Conservation (phyloP, 1,140 invertebrate species). For the Acarapis woodi region DNA sequence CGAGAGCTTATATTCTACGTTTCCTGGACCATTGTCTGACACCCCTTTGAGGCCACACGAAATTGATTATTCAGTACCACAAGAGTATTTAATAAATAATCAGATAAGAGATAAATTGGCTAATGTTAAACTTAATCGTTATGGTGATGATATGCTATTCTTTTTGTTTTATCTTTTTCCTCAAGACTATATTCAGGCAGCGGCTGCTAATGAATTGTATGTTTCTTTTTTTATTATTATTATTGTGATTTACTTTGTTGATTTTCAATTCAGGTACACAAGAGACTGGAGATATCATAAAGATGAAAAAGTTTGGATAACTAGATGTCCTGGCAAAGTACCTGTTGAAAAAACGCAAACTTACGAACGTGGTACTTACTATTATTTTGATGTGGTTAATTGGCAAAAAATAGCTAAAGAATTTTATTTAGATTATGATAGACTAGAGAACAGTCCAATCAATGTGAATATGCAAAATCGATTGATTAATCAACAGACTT, state of each 20-base stretch:
- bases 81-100: conserved; percentile 85
- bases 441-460: conserved; percentile 57
- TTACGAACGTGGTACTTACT: conserved; percentile 91
- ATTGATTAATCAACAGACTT: neutral
- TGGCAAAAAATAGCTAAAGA: conserved; percentile 84
- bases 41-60: conserved; percentile 88
- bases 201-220: conserved; percentile 84
- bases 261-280: conserved; percentile 33
- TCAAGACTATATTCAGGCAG: conserved; percentile 84
- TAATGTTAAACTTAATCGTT: conserved; percentile 72
- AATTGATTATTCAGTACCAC: conserved; percentile 86
- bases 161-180: conserved; percentile 98
- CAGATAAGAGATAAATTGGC: conserved; percentile 39
- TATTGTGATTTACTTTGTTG: conserved; percentile 2
- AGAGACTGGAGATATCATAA: conserved; percentile 97
- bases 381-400: conserved; percentile 78
- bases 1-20: conserved; percentile 73
- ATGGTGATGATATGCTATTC: conserved; percentile 95
- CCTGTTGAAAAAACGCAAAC: conserved; percentile 72
- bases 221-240: conserved; percentile 18
- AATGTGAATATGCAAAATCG: no score
- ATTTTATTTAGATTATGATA: conserved; percentile 87
- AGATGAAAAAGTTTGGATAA: conserved; percentile 97
- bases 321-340: conserved; percentile 67
- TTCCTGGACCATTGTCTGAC: conserved; percentile 92